Percentiles rank a stretch among this genome's conserved stretches.
Conservation (phyloP, 2,888 invertebrate species). For the Caenorhabditis drosophilae region DNA sequence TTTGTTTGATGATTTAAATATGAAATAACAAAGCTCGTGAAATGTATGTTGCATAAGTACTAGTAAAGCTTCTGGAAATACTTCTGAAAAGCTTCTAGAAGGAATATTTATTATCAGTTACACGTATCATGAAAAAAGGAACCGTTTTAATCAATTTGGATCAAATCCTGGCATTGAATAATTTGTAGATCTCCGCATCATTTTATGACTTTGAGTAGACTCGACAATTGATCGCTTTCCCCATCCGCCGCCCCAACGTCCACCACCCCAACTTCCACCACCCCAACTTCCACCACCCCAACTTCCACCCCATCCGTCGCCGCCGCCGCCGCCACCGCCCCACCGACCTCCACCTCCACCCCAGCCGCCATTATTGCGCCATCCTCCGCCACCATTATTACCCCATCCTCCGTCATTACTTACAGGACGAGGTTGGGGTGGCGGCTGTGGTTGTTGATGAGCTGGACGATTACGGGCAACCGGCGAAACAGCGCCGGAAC, state of each 20-base stretch:
- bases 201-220: conserved; percentile 3
- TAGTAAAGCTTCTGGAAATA: too few species aligned
- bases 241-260: conserved; percentile 17
- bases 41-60: too few species aligned
- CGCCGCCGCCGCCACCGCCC: conserved; percentile 10
- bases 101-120: too few species aligned
- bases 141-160: too few species aligned
- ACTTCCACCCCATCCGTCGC: conserved; percentile 18
- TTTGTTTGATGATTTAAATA: too few species aligned
- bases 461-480: conserved; percentile 25
- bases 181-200: not conserved
- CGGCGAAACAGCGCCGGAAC: conserved; percentile 33
- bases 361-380: conserved; percentile 5
- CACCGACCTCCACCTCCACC: conserved; percentile 11
- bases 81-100: too few species aligned
- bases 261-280: conserved; percentile 16
- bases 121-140: too few species aligned
- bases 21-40: too few species aligned
- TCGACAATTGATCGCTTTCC: conserved; percentile 27
- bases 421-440: too few species aligned
- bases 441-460: conserved; percentile 11
- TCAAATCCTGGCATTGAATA: conserved; percentile 23
- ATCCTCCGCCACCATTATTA: conserved; percentile 13
- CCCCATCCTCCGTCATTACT: conserved; percentile 12
- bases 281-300: conserved; percentile 15